Percentiles rank a stretch among this genome's conserved stretches.
Evolutionary conservation across 2,888 invertebrate species (phyloP).

Genomic region (Clostera curtula): DNA sequence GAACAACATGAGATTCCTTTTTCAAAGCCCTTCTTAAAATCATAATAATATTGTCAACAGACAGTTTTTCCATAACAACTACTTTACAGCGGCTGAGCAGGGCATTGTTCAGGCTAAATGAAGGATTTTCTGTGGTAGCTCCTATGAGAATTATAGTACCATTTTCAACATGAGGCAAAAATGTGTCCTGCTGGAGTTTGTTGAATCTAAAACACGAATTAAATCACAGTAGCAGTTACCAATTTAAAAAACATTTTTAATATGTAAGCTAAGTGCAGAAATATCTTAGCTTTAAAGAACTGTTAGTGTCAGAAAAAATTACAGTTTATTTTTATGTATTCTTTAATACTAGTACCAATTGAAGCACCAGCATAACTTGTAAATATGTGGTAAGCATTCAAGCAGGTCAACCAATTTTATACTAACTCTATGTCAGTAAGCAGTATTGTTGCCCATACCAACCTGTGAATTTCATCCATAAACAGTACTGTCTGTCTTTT

Average conservation of each 20-base stretch:
- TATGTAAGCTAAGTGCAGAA: too few relatives aligned
- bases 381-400: too few relatives aligned
- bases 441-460: conserved; percentile 1
- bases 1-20: conserved; percentile 32
- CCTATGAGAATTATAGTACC: conserved; percentile 86
- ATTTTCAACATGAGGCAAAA: conserved; percentile 86
- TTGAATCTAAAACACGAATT: conserved; percentile 81
- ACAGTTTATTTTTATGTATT: too few relatives aligned
- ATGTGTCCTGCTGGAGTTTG: conserved; percentile 88
- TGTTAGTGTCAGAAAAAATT: too few relatives aligned
- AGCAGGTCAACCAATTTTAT: too few relatives aligned
- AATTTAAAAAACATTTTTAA: too few relatives aligned
- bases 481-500: conserved; percentile 84
- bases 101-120: conserved; percentile 87
- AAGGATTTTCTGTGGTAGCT: conserved; percentile 93
- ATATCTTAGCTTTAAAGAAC: too few relatives aligned
- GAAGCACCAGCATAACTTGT: too few relatives aligned
- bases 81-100: conserved; percentile 86
- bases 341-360: too few relatives aligned
- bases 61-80: conserved; percentile 82
- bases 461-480: conserved; percentile 89
- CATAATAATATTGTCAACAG: conserved; percentile 69
- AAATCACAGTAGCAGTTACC: too few relatives aligned
- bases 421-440: too few relatives aligned
- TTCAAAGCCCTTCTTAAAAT: conserved; percentile 78